phyloP scores from a whole-genome alignment of 2,113 vertebrate species.

The Mionectes macconnelli region DNA sequence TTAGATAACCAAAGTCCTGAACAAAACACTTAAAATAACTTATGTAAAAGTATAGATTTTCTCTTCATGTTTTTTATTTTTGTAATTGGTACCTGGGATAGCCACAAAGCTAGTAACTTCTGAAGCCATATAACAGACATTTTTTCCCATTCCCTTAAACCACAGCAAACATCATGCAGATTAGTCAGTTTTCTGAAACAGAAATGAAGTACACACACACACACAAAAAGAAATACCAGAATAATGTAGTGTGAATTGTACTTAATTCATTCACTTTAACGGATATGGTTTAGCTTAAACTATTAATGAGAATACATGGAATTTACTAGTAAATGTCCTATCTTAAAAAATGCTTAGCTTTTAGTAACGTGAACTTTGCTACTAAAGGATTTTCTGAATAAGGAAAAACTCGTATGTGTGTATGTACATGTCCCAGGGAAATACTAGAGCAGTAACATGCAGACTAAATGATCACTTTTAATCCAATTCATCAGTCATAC shows the following conservation, averaged over 20 bases:
- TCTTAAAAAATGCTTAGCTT: background rate
- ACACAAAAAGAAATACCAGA: background rate
- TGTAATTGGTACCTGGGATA: background rate
- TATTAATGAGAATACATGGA: background rate
- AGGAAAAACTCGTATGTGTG: background rate
- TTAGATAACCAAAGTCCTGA: background rate
- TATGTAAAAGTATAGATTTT: background rate
- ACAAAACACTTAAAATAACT: background rate
- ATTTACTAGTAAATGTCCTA: background rate
- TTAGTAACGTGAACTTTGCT: background rate
- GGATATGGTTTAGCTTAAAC: background rate
- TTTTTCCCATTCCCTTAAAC: background rate
- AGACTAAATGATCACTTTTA: background rate
- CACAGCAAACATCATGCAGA: background rate
- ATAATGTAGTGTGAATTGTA: background rate
- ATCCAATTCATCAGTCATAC: background rate
- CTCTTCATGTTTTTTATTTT: background rate
- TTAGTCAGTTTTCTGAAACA: background rate
- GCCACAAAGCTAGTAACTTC: background rate
- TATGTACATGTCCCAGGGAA: background rate
- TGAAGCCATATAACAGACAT: background rate
- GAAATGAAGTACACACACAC: background rate
- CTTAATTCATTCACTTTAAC: background rate
- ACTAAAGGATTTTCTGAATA: background rate
- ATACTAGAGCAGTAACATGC: background rate